Evolutionary conservation across 2,888 invertebrate genomes (phyloP).

Genomic region (Operophtera brumata): DNA sequence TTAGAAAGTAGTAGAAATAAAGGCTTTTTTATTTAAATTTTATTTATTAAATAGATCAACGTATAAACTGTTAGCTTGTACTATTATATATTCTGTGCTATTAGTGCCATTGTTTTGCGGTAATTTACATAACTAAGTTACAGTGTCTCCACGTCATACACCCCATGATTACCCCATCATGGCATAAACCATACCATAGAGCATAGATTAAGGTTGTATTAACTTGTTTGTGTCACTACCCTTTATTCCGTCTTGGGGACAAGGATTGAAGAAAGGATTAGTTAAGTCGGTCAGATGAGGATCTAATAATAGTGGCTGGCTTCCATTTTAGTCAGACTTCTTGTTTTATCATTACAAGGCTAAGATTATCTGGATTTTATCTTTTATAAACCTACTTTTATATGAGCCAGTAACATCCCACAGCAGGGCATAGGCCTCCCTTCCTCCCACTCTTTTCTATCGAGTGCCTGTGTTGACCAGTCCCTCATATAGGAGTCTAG

Average conservation of each 20-base stretch:
- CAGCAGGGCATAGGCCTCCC: no score
- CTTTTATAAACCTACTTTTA: no score
- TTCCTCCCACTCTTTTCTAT: no score
- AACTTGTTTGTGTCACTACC: conserved; percentile 49
- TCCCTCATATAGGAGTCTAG: no score
- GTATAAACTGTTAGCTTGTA: no score
- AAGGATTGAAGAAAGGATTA: conserved; percentile 29
- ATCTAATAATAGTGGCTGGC: conserved; percentile 7
- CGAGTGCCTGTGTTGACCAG: no score
- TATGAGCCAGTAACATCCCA: no score
- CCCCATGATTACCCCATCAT: conserved; percentile 22
- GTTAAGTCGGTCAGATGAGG: conserved; percentile 9
- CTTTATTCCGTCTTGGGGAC: conserved; percentile 32
- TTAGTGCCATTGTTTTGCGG: neutral
- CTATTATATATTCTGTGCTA: no score
- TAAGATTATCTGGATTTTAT: no score
- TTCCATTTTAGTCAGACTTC: neutral
- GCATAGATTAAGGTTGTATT: conserved; percentile 60
- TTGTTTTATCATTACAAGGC: no score
- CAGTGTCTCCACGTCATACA: conserved; percentile 5
- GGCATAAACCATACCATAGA: conserved; percentile 49
- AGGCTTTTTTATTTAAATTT: no score
- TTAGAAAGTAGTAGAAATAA: no score
- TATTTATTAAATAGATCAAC: neutral
- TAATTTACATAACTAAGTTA: conserved; percentile 17